Base-by-base conservation (phyloP, 2,113 vertebrate genomes). In the Cyprinodon tularosa region DNA sequence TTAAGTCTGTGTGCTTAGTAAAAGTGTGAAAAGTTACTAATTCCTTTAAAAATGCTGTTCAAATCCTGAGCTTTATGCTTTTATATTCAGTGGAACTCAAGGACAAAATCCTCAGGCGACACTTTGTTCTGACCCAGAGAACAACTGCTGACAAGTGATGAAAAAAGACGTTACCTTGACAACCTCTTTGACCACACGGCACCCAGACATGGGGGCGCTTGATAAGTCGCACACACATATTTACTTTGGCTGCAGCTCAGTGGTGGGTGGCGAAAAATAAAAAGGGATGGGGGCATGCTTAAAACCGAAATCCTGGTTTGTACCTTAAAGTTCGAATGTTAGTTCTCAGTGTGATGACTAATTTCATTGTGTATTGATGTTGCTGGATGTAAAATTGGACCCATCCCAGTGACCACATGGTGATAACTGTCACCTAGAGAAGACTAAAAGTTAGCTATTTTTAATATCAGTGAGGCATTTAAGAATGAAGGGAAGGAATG, bases 111-210 rank as follows among this genome's bases (percentile, higher is more conserved):
- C 64, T 71, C 62, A 68, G 61, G 68, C 44, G 66, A 40, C 71
- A 29, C 48, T 48, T 72, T 15, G 66, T 50, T 45, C 62, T 64
- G 68, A 76, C 68, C 81, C 50, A 65, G 70, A 74, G 48, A 74
- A 65, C 70, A 48, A 74, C 76, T 15, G 71, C 62, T 62, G 80
- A 84, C 85, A 76, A 80, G 82, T 59, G 86, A 87, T 84, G 70
- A 81, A 84, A 85, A 74, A 76, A 78, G 79, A 77, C 20, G 81
- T 86, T 77, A 86, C 86, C 86, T 67, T 72, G 87, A 87, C 86
- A 84, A 83, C 76, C 71, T 70, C 76, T 85, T 70, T 82, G 78
- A 78, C 82, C 78, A 66, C 57, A 66, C 60, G 59, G 76, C 77
- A 57, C 74, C 45, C 68, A 82, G 78, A 82, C 57, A 36, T 48